Evolutionary conservation across 2,113 vertebrate genomes (phyloP).

Genomic region (Zingel zingel): DNA sequence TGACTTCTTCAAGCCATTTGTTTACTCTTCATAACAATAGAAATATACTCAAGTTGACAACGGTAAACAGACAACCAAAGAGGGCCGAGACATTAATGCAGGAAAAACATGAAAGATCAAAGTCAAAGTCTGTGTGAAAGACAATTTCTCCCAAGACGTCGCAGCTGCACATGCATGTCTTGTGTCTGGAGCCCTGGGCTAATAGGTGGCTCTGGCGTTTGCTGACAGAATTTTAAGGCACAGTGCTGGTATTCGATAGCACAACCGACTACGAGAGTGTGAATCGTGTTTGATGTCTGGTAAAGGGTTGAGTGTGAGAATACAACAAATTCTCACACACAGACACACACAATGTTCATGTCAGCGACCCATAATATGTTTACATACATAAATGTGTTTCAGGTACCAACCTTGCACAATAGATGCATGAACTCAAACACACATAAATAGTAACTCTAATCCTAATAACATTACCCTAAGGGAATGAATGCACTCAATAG

Average conservation of each 20-base stretch:
- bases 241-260: conserved; percentile 59
- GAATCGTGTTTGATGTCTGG: conserved; percentile 68
- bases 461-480: background rate
- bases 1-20: conserved; percentile 42
- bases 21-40: conserved; percentile 25
- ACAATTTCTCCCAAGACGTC: conserved; percentile 58
- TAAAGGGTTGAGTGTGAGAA: conserved; percentile 43
- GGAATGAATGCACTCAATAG: background rate
- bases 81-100: conserved; percentile 7
- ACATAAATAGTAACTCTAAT: background rate
- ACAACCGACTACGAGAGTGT: conserved; percentile 35
- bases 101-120: conserved; percentile 39
- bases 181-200: conserved; percentile 35
- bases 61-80: conserved; percentile 43
- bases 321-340: background rate
- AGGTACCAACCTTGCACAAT: background rate
- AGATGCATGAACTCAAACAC: background rate
- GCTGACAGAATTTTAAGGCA: conserved; percentile 55
- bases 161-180: conserved; percentile 40
- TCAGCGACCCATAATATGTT: background rate
- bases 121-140: conserved; percentile 27
- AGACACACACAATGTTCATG: background rate
- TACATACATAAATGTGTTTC: background rate
- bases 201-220: conserved; percentile 55
- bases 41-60: conserved; percentile 31